phyloP scores from a whole-genome alignment of 2,888 invertebrate species.

The Metalampra italica region DNA sequence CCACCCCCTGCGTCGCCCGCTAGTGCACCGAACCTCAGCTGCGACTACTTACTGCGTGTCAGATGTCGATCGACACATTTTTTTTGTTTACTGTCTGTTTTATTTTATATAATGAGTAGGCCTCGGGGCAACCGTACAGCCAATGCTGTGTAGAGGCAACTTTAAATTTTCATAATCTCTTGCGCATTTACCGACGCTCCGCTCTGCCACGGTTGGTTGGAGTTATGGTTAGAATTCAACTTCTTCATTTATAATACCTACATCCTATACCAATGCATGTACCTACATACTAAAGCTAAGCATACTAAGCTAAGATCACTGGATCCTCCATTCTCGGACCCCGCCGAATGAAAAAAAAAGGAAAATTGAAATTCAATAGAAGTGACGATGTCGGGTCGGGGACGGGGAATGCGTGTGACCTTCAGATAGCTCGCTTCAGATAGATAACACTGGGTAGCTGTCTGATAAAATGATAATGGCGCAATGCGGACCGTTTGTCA shows the following conservation, averaged over 20 bases:
- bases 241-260: too few relatives aligned
- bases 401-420: conserved; percentile 32
- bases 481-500: conserved; percentile 34
- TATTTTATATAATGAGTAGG: conserved; percentile 13
- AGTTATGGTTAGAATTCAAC: too few relatives aligned
- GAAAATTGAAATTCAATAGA: conserved; percentile 22
- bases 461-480: conserved; percentile 53
- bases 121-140: background rate
- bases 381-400: conserved; percentile 13
- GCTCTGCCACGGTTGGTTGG: too few relatives aligned
- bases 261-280: too few relatives aligned
- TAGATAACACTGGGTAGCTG: conserved; percentile 42
- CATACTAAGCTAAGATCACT: too few relatives aligned
- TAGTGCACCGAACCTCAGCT: conserved; percentile 65
- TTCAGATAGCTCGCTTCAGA: conserved; percentile 27
- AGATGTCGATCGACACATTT: conserved; percentile 67
- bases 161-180: too few relatives aligned
- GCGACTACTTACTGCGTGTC: conserved; percentile 46
- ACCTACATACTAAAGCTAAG: too few relatives aligned
- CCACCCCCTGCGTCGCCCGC: conserved; percentile 34
- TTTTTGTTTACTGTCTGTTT: conserved; percentile 29
- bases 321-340: too few relatives aligned
- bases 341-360: background rate
- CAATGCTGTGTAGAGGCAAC: background rate
- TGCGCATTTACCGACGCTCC: too few relatives aligned